Evolutionary conservation across 1,140 invertebrate species (phyloP).

Genomic region (Scaptomyza graminum): DNA sequence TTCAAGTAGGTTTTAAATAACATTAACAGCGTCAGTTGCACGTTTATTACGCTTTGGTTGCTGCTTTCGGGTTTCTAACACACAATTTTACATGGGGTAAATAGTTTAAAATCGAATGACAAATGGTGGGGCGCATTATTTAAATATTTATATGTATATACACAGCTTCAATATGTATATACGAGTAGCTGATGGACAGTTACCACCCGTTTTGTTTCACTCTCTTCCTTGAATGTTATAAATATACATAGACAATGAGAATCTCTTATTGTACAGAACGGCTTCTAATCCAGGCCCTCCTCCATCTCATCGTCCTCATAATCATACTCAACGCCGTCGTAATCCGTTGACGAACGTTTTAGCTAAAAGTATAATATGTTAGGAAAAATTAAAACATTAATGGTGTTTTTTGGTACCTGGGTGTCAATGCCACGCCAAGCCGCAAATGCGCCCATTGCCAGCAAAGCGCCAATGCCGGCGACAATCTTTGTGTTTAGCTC

Average conservation of each 20-base stretch:
- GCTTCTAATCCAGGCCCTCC: conserved; percentile 67
- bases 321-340: conserved; percentile 73
- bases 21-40: conserved; percentile 1
- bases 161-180: conserved; percentile 34
- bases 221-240: conserved; percentile 19
- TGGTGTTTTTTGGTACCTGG: conserved; percentile 44
- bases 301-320: conserved; percentile 74
- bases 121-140: conserved; percentile 16
- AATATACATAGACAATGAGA: conserved; percentile 33
- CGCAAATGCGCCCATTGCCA: conserved; percentile 79
- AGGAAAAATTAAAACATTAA: conserved; percentile 35
- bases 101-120: conserved; percentile 53
- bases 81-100: conserved; percentile 42
- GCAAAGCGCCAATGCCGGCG: conserved; percentile 67
- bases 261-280: conserved; percentile 17
- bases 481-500: conserved; percentile 77
- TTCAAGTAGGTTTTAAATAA: conserved; percentile 21
- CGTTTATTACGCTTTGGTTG: conserved; percentile 46
- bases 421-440: conserved; percentile 75
- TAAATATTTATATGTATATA: conserved; percentile 26
- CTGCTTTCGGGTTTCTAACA: conserved; percentile 44
- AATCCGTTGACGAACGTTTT: conserved; percentile 67
- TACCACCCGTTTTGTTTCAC: conserved; percentile 2
- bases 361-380: conserved; percentile 49
- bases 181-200: neutral